Base-by-base conservation (phyloP, 2,797 vertebrate species). In the Eutrigla gurnardus region DNA sequence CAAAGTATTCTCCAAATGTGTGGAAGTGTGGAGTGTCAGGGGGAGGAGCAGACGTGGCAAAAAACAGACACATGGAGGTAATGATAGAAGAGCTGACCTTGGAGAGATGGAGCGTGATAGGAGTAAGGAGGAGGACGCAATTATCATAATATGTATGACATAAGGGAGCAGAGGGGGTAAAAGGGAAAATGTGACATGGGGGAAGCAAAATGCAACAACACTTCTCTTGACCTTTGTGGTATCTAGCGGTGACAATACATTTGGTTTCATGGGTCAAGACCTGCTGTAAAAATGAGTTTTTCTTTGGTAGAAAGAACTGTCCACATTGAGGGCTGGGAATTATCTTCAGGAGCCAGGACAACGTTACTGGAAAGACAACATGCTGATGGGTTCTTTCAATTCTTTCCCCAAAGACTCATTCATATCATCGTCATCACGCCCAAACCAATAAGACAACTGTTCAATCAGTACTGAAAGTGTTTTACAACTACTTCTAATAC, bases 61-160 rank as follows among this genome's bases (percentile, higher is more conserved):
- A 65, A 80, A 78, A 47, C 25, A 50, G 39, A 77, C n/a, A 53
- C 43, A n/a, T 4, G 45, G 36, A 60, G 68, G 68, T 63, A 75
- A 72, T 11, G 50, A 69, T 50, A 49, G 66, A 59, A 25, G 47
- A 68, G 60, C 5, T 50, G 70, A 77, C 71, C 71, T 75, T 73
- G 67, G 33, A n/a, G 4, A 45, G 57, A 71, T 39, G 5, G 46
- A 62, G 64, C 54, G 35, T 8, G 14, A 14, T 12, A 33, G 42
- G 47, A 59, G 17, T 7, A 15, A 7, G 42, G 32, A 25, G 3
- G 49, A 57, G 15, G 52, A 18, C 36, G 43, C 33, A 13, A 64
- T 60, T 32, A 59, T 39, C 33, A 37, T 12, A 49, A 55, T 52
- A 33, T 75, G 62, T 50, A 36, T 40, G 70, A 53, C 49, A 69